Evolutionary conservation across 2,888 invertebrate species (phyloP), one percentile per base, ranked within the genome.

Genomic region (Chelonus formosanus): DNA sequence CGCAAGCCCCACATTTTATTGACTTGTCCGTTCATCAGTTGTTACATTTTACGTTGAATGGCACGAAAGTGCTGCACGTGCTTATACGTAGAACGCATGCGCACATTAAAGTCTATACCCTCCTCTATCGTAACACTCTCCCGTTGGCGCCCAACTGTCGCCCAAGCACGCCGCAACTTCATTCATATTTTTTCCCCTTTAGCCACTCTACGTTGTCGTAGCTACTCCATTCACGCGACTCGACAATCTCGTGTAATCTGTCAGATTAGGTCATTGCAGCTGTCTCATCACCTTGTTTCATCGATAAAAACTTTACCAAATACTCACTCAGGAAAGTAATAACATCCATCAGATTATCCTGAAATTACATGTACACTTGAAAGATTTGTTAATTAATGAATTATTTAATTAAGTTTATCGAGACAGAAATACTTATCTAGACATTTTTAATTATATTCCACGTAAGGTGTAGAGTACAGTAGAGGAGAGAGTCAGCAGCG

Each of bases 161-260:
- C 60, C 60, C 56, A 58, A 45, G 48, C 55, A 54, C 57, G 52
- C 58, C 74, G 71, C 73, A 71, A 60, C 67, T 76, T 74, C 77
- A 76, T 77, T 77, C 76, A 76, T 76, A 76, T 75, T 75, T 76
- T 75, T 76, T 74, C 70, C 74, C 65, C 69, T 71, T 72, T 73
- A 70, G 67, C 71, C 69, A 66, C 70, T 70, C 61, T 64, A 58
- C 67, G 34, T 32, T 52, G 52, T 52, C 31, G 32, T 69, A 62
- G 47, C 57, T 63, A 67, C 68, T 70, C 68, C 73, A 73, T 72
- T 73, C 71, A 70, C 70, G 68, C 67, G 65, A 63, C 63, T 66
- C 68, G 50, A 53, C 60, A 53, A 59, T 31, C 57, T 34, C 58
- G 61, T 32, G n/a, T 40, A 63, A 43, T 40, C 56, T 58, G 34